phyloP scores from a whole-genome alignment of 2,888 invertebrate species.

The Catocala nupta region DNA sequence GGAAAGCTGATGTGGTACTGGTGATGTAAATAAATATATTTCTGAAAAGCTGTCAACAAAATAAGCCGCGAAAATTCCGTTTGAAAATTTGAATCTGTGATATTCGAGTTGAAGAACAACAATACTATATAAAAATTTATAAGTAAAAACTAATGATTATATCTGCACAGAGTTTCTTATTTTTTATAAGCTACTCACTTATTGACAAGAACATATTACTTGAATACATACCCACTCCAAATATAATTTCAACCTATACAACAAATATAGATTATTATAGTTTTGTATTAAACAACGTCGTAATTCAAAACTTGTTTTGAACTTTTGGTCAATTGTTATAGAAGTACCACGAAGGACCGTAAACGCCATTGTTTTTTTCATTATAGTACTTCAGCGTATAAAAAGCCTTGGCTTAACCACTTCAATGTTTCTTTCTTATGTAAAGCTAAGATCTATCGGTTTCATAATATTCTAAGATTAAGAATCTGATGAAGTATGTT shows the following conservation, averaged over 20 bases:
- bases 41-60: too few species aligned
- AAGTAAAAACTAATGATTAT: too few species aligned
- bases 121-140: too few species aligned
- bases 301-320: slow-evolving; percentile 63
- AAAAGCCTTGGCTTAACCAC: slow-evolving; percentile 19
- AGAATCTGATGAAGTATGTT: neutral
- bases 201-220: too few species aligned
- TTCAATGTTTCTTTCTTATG: slow-evolving; percentile 8
- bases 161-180: too few species aligned
- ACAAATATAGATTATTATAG: neutral
- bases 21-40: too few species aligned
- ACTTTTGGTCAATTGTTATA: slow-evolving; percentile 61
- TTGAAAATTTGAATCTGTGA: too few species aligned
- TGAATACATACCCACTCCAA: too few species aligned
- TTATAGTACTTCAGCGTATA: slow-evolving; percentile 24
- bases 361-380: slow-evolving; percentile 64
- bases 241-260: neutral
- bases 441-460: neutral
- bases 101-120: too few species aligned
- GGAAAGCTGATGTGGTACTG: too few species aligned
- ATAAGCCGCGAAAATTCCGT: too few species aligned
- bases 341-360: slow-evolving; percentile 57
- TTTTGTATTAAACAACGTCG: slow-evolving; percentile 41
- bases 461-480: neutral
- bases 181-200: too few species aligned